Conservation (phyloP, 2,797 vertebrate species). For the Alfaro cultratus region DNA sequence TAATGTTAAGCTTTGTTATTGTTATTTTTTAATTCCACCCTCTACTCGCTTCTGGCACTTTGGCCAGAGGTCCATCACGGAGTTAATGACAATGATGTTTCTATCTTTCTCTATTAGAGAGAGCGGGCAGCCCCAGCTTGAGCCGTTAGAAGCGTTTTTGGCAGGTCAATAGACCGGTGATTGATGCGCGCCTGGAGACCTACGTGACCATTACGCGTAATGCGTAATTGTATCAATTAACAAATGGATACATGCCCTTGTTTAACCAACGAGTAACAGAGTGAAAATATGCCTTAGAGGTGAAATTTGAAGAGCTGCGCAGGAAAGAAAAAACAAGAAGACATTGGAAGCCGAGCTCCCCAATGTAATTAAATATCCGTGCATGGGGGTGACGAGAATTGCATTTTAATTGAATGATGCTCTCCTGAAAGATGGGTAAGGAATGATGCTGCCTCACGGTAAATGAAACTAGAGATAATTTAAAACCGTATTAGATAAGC, state of each 20-base stretch:
- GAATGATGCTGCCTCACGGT: slow-evolving; percentile 65
- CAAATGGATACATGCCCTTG: slow-evolving; percentile 87
- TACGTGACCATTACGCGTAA: slow-evolving; percentile 83
- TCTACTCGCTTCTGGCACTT: slow-evolving; percentile 59
- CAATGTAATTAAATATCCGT: slow-evolving; percentile 81
- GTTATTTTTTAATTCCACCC: slow-evolving; percentile 41
- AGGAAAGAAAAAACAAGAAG: slow-evolving; percentile 54
- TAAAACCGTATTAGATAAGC: slow-evolving; percentile 75
- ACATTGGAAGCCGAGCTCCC: slow-evolving; percentile 71
- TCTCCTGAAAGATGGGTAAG: slow-evolving; percentile 74
- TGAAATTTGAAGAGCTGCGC: slow-evolving; percentile 73
- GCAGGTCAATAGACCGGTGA: slow-evolving; percentile 86
- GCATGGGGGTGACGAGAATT: slow-evolving; percentile 75
- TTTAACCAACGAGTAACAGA: slow-evolving; percentile 84
- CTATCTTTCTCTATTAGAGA: slow-evolving; percentile 78
- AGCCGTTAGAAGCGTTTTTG: slow-evolving; percentile 70
- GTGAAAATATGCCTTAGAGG: slow-evolving; percentile 81
- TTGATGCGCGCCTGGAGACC: slow-evolving; percentile 86
- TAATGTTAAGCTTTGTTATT: slow-evolving; percentile 3
- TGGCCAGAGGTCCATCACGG: slow-evolving; percentile 75
- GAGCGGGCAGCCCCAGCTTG: slow-evolving; percentile 74
- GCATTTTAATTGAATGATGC: slow-evolving; percentile 83
- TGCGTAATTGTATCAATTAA: slow-evolving; percentile 93
- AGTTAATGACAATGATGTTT: slow-evolving; percentile 80
- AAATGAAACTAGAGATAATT: slow-evolving; percentile 73